Conservation (phyloP, 2,797 vertebrate genomes). For the Dallia pectoralis region DNA sequence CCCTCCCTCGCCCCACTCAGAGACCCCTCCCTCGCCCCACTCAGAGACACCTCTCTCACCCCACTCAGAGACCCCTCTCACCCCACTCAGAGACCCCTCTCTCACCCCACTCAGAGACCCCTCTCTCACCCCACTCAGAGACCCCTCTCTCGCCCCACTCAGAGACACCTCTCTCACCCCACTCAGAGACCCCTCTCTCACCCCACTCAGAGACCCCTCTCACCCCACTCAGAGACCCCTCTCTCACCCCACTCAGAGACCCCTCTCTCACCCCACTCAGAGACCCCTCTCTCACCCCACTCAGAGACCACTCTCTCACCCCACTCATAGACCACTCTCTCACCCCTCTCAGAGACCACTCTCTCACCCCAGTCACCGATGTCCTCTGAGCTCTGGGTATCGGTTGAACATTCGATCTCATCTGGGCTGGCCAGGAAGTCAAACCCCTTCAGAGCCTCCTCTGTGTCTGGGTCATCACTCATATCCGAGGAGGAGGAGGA, state of each 20-base stretch:
- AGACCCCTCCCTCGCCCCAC: background rate
- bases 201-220: slow-evolving; percentile 81
- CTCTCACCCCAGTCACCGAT: slow-evolving; percentile 95
- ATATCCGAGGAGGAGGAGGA: slow-evolving; percentile 72
- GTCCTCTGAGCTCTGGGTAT: slow-evolving; percentile 88
- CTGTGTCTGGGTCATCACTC: slow-evolving; percentile 93
- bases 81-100: background rate
- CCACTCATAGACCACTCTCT: background rate
- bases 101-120: background rate
- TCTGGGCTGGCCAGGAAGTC: slow-evolving; percentile 92
- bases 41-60: slow-evolving; percentile 76
- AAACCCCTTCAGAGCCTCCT: slow-evolving; percentile 94
- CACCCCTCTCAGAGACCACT: background rate
- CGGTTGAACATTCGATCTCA: slow-evolving; percentile 86
- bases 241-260: background rate
- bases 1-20: background rate
- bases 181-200: slow-evolving; percentile 65
- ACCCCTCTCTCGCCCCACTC: background rate
- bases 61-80: slow-evolving; percentile 75
- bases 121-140: slow-evolving; percentile 92
- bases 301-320: background rate
- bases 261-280: slow-evolving; percentile 90
- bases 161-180: background rate
- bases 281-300: background rate
- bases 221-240: background rate